Percentiles rank a stretch among this genome's conserved stretches.
Evolutionary conservation across 92 coral and sea anemone species (phyloP).

Genomic region (Galaxea fascicularis): DNA sequence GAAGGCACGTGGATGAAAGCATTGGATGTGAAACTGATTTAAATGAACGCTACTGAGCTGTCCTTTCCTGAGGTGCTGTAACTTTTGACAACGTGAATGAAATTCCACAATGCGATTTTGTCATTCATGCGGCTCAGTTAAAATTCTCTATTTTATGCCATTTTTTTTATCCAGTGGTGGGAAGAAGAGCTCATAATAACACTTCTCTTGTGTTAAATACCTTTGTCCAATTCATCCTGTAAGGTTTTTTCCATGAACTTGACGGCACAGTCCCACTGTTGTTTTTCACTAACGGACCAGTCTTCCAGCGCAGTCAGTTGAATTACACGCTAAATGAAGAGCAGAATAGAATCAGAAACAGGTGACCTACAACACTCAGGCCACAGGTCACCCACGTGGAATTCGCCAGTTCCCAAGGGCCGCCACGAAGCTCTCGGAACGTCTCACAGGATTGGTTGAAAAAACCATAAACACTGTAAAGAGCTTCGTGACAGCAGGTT

Average conservation of each 20-base stretch:
- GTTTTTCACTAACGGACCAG: conserved; percentile 96
- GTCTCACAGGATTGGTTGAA: too few relatives aligned
- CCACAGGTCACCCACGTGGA: not conserved
- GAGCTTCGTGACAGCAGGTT: too few relatives aligned
- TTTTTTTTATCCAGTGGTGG: not conserved
- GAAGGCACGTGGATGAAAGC: too few relatives aligned
- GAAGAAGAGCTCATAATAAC: not conserved
- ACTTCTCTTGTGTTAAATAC: conserved; percentile 31
- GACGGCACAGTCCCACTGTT: conserved; percentile 96
- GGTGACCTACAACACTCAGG: not conserved
- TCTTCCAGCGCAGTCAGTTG: conserved; percentile 98
- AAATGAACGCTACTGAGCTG: not conserved
- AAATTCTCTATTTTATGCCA: not conserved
- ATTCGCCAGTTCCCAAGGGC: too few relatives aligned
- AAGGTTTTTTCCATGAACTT: conserved; percentile 91
- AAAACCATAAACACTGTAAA: too few relatives aligned
- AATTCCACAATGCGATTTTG: not conserved
- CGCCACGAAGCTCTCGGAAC: too few relatives aligned
- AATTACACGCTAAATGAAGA: conserved; percentile 77
- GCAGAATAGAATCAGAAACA: not conserved
- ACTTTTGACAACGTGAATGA: not conserved
- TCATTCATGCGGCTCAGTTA: not conserved
- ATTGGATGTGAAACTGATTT: too few relatives aligned
- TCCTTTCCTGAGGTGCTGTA: not conserved
- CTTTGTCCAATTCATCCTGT: conserved; percentile 81